Evolutionary conservation across 1,140 invertebrate genomes (phyloP).

Genomic region (Halictus rubicundus): DNA sequence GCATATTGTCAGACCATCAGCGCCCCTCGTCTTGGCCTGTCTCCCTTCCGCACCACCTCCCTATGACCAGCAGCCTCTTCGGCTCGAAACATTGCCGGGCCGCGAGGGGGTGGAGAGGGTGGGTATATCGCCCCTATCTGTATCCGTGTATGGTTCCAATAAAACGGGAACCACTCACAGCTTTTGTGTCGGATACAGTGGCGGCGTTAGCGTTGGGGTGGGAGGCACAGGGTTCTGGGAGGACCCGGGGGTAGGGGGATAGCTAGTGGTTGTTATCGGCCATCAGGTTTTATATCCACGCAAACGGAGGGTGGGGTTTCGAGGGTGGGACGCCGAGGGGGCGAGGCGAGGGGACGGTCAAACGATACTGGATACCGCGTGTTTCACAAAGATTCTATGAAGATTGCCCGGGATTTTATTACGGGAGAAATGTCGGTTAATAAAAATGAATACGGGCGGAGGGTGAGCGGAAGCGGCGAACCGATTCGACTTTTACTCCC

Average conservation of each 20-base stretch:
- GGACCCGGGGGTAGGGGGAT: conserved; percentile 39
- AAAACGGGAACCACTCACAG: conserved; percentile 80
- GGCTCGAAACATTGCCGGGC: conserved; percentile 31
- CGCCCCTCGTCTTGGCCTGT: conserved; percentile 48
- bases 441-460: conserved; percentile 79
- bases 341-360: conserved; percentile 57
- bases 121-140: conserved; percentile 68
- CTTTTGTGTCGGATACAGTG: conserved; percentile 79
- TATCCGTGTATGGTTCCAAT: conserved; percentile 80
- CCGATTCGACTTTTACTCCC: conserved; percentile 34
- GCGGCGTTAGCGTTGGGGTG: conserved; percentile 56
- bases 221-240: neutral
- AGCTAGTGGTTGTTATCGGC: conserved; percentile 81
- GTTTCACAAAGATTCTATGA: conserved; percentile 81
- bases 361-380: conserved; percentile 79
- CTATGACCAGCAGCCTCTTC: conserved; percentile 43
- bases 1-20: conserved; percentile 75
- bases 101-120: conserved; percentile 9
- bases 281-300: conserved; percentile 81
- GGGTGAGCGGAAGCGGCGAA: conserved; percentile 19
- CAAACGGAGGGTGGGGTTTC: conserved; percentile 49
- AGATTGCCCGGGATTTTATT: conserved; percentile 81
- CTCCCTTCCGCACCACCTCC: conserved; percentile 28
- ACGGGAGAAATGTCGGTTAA: conserved; percentile 81
- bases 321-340: conserved; percentile 39